A percentile compares a stretch with the other conserved stretches of the same genome.
Evolutionary conservation across 1,140 invertebrate species (phyloP).

Genomic region (Brachionus rubens): DNA sequence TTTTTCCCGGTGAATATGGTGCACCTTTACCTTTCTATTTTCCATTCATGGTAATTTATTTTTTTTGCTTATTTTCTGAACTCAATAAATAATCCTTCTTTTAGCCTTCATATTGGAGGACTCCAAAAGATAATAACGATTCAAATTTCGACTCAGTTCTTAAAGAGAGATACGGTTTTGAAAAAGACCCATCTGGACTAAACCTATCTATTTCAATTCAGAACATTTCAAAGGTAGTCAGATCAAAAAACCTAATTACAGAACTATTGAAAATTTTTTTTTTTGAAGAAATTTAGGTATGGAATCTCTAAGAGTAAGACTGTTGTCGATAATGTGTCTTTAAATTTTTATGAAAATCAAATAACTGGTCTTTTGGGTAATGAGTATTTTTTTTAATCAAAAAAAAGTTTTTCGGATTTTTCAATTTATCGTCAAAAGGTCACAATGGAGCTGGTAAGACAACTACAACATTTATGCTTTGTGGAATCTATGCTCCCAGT

Average conservation of each 20-base stretch:
- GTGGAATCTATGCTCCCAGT: conserved; percentile 26
- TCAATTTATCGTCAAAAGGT: conserved; percentile 50
- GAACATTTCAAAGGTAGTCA: conserved; percentile 63
- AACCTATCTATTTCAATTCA: conserved; percentile 57
- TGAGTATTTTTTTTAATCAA: conserved; percentile 66
- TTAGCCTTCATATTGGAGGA: conserved; percentile 23
- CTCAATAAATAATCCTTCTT: neutral
- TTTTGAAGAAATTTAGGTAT: conserved; percentile 26
- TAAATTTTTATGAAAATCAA: conserved; percentile 68
- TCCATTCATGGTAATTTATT: conserved; percentile 62
- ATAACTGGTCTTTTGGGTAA: conserved; percentile 65
- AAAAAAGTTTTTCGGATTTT: conserved; percentile 59
- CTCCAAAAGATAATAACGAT: neutral
- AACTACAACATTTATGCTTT: conserved; percentile 61
- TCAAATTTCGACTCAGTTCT: neutral
- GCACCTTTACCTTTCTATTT: conserved; percentile 63
- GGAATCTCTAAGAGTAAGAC: conserved; percentile 50
- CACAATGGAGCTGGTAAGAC: conserved; percentile 68
- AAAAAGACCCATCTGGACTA: conserved; percentile 40
- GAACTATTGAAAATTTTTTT: neutral
- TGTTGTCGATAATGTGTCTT: conserved; percentile 67
- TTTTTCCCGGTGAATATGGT: conserved; percentile 66
- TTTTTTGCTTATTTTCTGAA: conserved; percentile 55
- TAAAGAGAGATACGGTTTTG: conserved; percentile 19
- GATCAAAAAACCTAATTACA: conserved; percentile 49